A percentile compares a stretch with the other conserved stretches of the same genome.
phyloP scores from a whole-genome alignment of 2,888 invertebrate genomes.

The Drosophila ustulata region DNA sequence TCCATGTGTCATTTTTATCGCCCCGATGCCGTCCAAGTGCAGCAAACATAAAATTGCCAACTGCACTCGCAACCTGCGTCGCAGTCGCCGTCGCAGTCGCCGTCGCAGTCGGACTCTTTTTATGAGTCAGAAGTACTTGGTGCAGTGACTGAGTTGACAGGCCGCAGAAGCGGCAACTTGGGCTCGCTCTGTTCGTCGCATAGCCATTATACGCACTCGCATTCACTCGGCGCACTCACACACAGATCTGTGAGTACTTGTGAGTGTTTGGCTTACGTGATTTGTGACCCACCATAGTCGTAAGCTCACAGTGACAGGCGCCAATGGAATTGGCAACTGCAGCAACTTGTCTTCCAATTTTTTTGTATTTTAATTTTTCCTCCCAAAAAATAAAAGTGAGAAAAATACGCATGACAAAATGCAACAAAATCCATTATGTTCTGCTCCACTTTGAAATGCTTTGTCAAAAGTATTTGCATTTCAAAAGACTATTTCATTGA shows the following conservation, averaged over 20 bases:
- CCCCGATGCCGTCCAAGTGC: slow-evolving; percentile 26
- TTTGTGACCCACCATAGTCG: slow-evolving; percentile 42
- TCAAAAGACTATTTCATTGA: too few relatives aligned
- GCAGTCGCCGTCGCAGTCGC: slow-evolving; percentile 7
- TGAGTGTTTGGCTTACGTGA: slow-evolving; percentile 27
- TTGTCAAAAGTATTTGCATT: neutral
- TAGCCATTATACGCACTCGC: slow-evolving; percentile 25
- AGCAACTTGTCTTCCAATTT: slow-evolving; percentile 3
- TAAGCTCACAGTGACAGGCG: slow-evolving; percentile 18
- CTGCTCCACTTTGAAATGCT: neutral
- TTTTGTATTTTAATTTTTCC: neutral
- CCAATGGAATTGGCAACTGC: slow-evolving; percentile 24
- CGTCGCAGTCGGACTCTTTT: slow-evolving; percentile 43
- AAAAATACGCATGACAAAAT: neutral
- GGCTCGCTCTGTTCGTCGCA: slow-evolving; percentile 12
- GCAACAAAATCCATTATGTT: neutral
- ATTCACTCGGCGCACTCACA: neutral
- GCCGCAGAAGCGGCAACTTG: slow-evolving; percentile 32
- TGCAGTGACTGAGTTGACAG: slow-evolving; percentile 61
- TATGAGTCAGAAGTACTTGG: slow-evolving; percentile 66
- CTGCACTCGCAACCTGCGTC: slow-evolving; percentile 17
- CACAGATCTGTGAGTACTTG: neutral
- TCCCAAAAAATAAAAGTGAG: neutral
- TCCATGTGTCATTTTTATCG: slow-evolving; percentile 56
- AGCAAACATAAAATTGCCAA: slow-evolving; percentile 40